These are phyloP conservation scores for Campylomormyrus tamandua DNA, from an alignment of 2,113 vertebrate genomes.

Conservation along the genomic window DNA sequence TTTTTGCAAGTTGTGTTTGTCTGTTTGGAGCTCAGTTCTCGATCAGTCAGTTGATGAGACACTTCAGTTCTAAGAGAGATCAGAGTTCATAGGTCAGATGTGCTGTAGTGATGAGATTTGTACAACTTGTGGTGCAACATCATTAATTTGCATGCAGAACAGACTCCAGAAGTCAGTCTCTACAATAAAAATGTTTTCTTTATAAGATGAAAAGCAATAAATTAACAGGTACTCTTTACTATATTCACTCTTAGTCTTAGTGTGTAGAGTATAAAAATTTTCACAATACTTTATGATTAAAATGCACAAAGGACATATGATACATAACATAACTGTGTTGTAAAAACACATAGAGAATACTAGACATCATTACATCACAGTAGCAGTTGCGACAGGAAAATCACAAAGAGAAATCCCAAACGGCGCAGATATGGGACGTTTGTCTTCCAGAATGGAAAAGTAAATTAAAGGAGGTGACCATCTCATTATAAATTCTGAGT, in stretches of 20 bases:
- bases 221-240: neutral
- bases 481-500: neutral
- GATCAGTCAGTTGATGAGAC: too few species aligned
- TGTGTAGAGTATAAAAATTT: neutral
- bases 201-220: neutral
- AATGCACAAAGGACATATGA: neutral
- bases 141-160: neutral
- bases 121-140: neutral
- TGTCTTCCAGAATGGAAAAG: neutral
- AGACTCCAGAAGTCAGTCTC: neutral
- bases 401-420: neutral
- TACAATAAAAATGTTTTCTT: neutral
- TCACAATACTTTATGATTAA: neutral
- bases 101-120: constrained; percentile 47
- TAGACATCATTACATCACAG: neutral
- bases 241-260: neutral
- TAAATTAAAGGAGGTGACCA: neutral
- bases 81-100: constrained; percentile 26
- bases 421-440: neutral
- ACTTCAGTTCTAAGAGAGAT: too few species aligned
- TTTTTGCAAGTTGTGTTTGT: neutral
- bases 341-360: neutral
- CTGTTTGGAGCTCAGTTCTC: neutral
- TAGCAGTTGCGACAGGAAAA: neutral
- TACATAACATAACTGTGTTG: neutral